These are phyloP conservation scores for Hipparchia semele DNA, from an alignment of 2,888 invertebrate genomes.

Conservation along the genomic window DNA sequence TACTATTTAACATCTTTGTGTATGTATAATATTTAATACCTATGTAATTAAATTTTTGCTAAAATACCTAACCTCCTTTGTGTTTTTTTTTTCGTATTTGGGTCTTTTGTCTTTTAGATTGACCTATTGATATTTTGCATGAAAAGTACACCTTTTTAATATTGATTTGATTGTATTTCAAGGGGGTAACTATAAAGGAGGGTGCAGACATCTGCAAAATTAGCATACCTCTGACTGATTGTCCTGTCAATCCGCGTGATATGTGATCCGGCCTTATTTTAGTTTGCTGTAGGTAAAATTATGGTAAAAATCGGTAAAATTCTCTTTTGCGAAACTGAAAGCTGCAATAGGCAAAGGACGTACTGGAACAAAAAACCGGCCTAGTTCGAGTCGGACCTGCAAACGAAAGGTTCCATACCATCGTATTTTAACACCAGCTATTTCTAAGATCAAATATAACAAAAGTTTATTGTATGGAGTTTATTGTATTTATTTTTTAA, in stretches of 20 bases:
- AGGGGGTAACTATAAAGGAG: constrained; percentile 19
- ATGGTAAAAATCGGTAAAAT: background rate
- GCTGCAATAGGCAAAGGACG: background rate
- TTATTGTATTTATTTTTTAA: too few relatives aligned
- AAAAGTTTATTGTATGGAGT: too few relatives aligned
- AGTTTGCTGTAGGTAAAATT: constrained; percentile 8
- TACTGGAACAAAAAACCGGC: background rate
- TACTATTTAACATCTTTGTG: too few relatives aligned
- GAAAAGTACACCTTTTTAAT: background rate
- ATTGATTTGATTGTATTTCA: constrained; percentile 3
- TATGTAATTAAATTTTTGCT: background rate
- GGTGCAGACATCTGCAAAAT: constrained; percentile 59
- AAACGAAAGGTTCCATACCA: too few relatives aligned
- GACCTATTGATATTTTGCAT: background rate
- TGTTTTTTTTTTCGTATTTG: too few relatives aligned
- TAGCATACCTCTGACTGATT: constrained; percentile 69
- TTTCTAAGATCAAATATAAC: too few relatives aligned
- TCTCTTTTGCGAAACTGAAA: background rate
- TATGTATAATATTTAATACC: background rate
- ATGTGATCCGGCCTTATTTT: constrained; percentile 14
- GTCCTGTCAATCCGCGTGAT: constrained; percentile 56
- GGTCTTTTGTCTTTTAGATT: background rate
- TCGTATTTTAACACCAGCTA: too few relatives aligned
- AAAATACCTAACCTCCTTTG: background rate
- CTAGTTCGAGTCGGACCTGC: too few relatives aligned